Evolutionary conservation across 53 echinoderm and acorn worm species (phyloP).

Genomic region (Crossaster papposus): DNA sequence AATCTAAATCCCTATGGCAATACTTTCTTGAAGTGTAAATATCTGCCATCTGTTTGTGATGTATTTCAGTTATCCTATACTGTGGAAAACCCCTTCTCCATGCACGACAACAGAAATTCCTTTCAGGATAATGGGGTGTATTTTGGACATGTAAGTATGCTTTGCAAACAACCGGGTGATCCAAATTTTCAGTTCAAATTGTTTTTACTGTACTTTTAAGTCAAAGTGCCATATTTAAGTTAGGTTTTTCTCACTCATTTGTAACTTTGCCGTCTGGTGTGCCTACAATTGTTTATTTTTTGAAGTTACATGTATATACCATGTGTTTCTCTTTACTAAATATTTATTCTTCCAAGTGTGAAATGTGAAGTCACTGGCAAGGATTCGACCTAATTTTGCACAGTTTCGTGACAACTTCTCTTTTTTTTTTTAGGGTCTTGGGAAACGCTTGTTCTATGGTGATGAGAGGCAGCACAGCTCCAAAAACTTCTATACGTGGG

Average conservation of each 20-base stretch:
- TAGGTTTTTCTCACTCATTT: too few species aligned
- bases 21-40: not conserved
- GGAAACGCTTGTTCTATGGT: conserved; percentile 72
- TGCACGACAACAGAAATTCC: conserved; percentile 98
- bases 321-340: too few species aligned
- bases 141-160: conserved; percentile 93
- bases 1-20: not conserved
- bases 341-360: not conserved
- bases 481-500: conserved; percentile 77
- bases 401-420: not conserved
- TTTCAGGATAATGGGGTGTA: conserved; percentile 98
- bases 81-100: conserved; percentile 82
- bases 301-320: too few species aligned
- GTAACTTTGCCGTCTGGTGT: not conserved
- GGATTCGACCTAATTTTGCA: not conserved
- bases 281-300: not conserved
- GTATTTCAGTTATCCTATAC: conserved; percentile 73
- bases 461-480: conserved; percentile 84
- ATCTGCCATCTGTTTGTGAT: not conserved
- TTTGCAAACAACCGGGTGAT: not conserved
- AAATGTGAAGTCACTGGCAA: not conserved
- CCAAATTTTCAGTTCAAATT: not conserved
- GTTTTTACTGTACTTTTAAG: not conserved
- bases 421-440: conserved; percentile 76
- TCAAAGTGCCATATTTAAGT: too few species aligned